phyloP scores from a whole-genome alignment of 2,888 invertebrate genomes.

The Acleris laterana region DNA sequence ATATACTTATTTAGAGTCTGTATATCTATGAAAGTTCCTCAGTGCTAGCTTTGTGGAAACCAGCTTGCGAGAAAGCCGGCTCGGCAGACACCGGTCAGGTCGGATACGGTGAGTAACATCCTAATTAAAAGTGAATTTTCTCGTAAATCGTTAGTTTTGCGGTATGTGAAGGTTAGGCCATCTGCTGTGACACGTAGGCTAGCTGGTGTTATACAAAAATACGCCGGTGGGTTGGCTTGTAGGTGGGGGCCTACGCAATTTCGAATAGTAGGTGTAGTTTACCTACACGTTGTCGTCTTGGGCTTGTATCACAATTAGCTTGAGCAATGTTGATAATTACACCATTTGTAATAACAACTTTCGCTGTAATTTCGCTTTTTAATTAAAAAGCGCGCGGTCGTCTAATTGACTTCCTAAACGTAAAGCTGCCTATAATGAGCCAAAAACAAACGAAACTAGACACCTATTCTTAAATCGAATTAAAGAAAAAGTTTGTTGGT shows the following conservation, averaged over 20 bases:
- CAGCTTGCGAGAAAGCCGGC: constrained; percentile 65
- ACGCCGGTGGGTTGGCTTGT: constrained; percentile 73
- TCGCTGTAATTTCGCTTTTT: constrained; percentile 18
- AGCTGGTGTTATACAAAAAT: constrained; percentile 65
- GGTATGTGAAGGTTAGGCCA: constrained; percentile 53
- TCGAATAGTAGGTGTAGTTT: constrained; percentile 72
- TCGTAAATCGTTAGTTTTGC: constrained; percentile 49
- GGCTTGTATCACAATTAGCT: constrained; percentile 54
- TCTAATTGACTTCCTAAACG: constrained; percentile 14
- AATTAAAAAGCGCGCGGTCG: background rate
- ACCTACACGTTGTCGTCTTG: constrained; percentile 61
- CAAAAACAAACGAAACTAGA: background rate
- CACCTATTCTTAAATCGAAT: background rate
- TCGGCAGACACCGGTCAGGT: constrained; percentile 61
- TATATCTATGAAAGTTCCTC: constrained; percentile 51
- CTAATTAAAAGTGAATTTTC: constrained; percentile 60
- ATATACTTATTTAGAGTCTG: constrained; percentile 23
- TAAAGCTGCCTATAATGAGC: background rate
- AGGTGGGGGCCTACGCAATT: constrained; percentile 80
- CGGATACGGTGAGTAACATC: constrained; percentile 68
- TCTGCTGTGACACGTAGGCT: constrained; percentile 72
- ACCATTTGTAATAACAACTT: constrained; percentile 29
- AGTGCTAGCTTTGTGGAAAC: constrained; percentile 53
- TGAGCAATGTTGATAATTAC: constrained; percentile 34
- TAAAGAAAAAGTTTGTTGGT: constrained; percentile 22